Base-by-base conservation (phyloP, 2,113 vertebrate species). In the Cyprinodon brontotheroides region DNA sequence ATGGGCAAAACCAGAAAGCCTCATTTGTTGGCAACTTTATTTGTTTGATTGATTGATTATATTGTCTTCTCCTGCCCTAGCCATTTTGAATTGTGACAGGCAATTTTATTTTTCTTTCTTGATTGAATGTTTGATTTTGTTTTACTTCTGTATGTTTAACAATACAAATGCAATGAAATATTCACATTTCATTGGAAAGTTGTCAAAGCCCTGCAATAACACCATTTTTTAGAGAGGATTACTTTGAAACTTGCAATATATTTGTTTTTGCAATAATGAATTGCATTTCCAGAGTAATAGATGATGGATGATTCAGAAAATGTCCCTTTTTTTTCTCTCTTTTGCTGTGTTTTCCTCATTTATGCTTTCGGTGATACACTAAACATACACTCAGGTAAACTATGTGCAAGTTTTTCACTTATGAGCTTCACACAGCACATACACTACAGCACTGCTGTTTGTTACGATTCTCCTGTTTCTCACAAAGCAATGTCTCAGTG, bases 41-140 rank as follows among this genome's bases (percentile, higher is more conserved):
- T 91, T 89, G 75, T 83, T 91, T 91, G 90, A 92, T 92, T 93
- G 89, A 91, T 93, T 91, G 84, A 90, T 90, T 82, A 81, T 80
- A 82, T 90, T 87, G 75, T 89, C 78, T 81, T 73, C 80, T 72
- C 83, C 75, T 79, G 74, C 75, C 65, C 76, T 80, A 62, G 69
- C 81, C 65, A 84, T 90, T 87, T 89, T 73, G 60, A 81, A 69
- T 75, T 68, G 77, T 89, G 91, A 87, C 91, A 91, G 87, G 88
- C 85, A 92, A 90, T 92, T 90, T 87, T 80, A 63, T 87, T 89
- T 57, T 89, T 79, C 81, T 78, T 80, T 82, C 81, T 91, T 90
- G 83, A 89, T 89, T 90, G 86, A 88, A 79, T 79, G 82, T 78
- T 91, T 88, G 84, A 78, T 89, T 92, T 78, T 73, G 61, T 91